Percentiles rank a stretch among this genome's conserved stretches.
Evolutionary conservation across 2,113 vertebrate genomes (phyloP).

Genomic region (Progne subis): DNA sequence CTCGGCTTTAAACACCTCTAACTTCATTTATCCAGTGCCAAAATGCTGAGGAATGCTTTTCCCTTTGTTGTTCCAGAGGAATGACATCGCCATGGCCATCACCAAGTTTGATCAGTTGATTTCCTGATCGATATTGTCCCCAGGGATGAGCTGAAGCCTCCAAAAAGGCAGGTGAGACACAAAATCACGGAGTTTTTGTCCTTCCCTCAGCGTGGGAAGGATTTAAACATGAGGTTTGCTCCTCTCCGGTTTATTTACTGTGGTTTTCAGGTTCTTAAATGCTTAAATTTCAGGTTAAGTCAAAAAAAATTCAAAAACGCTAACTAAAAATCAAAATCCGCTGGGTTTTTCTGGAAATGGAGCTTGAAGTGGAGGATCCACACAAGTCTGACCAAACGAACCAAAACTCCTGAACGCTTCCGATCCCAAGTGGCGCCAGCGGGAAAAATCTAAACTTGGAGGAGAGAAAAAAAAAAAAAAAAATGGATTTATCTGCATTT

Average conservation of each 20-base stretch:
- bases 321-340: neutral
- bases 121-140: slow-evolving; percentile 99
- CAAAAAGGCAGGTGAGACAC: slow-evolving; percentile 91
- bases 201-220: neutral
- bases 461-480: neutral
- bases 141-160: slow-evolving; percentile 94
- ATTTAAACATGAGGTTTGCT: neutral
- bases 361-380: neutral
- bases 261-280: neutral
- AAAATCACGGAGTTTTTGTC: neutral
- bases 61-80: slow-evolving; percentile 80
- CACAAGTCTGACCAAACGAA: neutral
- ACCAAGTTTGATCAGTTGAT: slow-evolving; percentile 99
- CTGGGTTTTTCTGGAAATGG: neutral
- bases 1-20: neutral
- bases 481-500: accelerated
- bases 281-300: neutral
- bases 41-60: neutral
- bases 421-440: too few relatives aligned
- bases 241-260: neutral
- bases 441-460: neutral
- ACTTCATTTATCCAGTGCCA: neutral
- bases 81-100: slow-evolving; percentile 99
- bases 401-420: neutral
- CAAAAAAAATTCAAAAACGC: neutral